Conservation (phyloP, 92 coral and sea anemone genomes). For the Zoanthus sociatus region DNA sequence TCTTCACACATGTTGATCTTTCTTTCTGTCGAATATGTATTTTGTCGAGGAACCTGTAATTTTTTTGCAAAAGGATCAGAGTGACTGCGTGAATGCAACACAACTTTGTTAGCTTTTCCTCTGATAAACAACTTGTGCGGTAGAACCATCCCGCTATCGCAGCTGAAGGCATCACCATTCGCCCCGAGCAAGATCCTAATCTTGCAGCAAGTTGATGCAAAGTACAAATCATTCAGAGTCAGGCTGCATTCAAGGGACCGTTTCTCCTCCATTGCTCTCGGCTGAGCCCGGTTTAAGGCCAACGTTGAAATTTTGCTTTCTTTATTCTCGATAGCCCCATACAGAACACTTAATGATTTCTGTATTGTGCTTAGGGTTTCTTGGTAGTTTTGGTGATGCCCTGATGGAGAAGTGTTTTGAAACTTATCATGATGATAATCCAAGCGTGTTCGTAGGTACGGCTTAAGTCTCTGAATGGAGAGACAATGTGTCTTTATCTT, state of each 20-base stretch:
- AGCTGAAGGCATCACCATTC: background rate
- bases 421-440: background rate
- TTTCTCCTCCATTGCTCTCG: background rate
- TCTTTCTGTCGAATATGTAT: background rate
- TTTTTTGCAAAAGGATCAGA: background rate
- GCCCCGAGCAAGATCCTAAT: background rate
- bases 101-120: background rate
- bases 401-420: background rate
- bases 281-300: background rate
- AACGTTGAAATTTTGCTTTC: background rate
- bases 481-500: constrained; percentile 13
- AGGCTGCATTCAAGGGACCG: constrained; percentile 8
- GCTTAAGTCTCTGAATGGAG: constrained; percentile 4
- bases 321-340: background rate
- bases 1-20: background rate
- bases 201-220: constrained; percentile 29
- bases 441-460: background rate
- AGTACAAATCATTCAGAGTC: constrained; percentile 36
- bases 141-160: background rate
- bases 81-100: background rate
- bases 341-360: background rate
- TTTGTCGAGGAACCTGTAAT: background rate
- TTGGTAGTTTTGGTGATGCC: background rate
- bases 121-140: constrained; percentile 17
- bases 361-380: background rate